Conservation (phyloP, 2,888 invertebrate genomes). For the Polia nebulosa region DNA sequence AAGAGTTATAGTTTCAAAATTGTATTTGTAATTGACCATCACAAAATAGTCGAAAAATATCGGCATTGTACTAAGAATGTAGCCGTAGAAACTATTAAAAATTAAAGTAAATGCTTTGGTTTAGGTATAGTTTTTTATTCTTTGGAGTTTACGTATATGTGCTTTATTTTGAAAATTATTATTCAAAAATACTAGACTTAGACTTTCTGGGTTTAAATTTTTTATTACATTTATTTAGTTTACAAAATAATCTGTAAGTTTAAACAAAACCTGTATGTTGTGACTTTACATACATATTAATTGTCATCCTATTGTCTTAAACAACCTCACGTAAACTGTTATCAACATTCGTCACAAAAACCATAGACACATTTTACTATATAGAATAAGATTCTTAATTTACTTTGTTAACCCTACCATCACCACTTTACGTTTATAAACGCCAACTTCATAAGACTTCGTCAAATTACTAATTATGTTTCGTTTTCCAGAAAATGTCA, state of each 20-base stretch:
- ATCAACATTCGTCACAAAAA: too few species aligned
- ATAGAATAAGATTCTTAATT: conserved; percentile 10
- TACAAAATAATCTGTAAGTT: neutral
- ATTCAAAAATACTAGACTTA: neutral
- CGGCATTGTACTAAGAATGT: neutral
- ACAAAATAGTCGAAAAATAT: neutral
- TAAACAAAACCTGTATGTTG: neutral
- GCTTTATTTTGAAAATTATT: neutral
- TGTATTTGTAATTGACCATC: neutral
- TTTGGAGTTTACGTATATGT: neutral
- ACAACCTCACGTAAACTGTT: neutral
- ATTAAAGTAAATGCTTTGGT: neutral
- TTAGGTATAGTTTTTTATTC: neutral
- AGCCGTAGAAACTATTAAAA: neutral
- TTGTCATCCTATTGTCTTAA: neutral
- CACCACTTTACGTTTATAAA: neutral
- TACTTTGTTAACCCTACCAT: neutral
- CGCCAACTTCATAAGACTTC: neutral
- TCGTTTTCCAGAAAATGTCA: neutral
- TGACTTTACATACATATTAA: neutral
- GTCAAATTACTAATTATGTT: neutral
- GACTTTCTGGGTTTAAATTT: neutral
- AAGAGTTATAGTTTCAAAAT: neutral
- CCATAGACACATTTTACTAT: too few species aligned
- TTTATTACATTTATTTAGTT: neutral